Conservation (phyloP, 2,888 invertebrate species). For the Cactoblastis cactorum region DNA sequence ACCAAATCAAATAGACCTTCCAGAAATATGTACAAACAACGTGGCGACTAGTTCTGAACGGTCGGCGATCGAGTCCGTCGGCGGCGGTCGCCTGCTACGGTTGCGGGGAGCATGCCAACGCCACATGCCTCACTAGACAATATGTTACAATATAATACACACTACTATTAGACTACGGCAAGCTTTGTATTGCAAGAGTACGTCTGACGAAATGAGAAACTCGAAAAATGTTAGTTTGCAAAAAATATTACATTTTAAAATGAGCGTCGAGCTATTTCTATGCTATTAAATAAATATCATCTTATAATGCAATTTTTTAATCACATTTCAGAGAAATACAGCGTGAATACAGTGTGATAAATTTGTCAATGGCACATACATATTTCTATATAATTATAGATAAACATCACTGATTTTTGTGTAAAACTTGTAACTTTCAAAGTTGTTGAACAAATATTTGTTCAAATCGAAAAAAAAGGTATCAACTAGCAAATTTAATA, state of each 20-base stretch:
- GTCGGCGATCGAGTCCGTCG: conserved; percentile 37
- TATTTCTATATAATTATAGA: too few relatives aligned
- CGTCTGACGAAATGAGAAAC: conserved; percentile 18
- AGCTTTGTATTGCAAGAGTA: conserved; percentile 27
- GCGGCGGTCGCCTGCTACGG: conserved; percentile 50
- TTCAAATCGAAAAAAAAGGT: too few relatives aligned
- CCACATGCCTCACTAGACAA: conserved; percentile 67
- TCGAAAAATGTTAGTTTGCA: not conserved
- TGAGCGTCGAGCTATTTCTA: too few relatives aligned
- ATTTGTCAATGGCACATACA: too few relatives aligned
- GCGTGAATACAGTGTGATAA: too few relatives aligned
- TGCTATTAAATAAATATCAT: too few relatives aligned
- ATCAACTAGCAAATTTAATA: too few relatives aligned
- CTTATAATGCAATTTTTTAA: too few relatives aligned
- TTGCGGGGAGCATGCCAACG: conserved; percentile 73
- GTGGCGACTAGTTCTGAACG: conserved; percentile 47
- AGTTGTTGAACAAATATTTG: too few relatives aligned
- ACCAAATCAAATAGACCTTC: not conserved
- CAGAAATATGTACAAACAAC: not conserved
- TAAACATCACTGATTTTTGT: too few relatives aligned
- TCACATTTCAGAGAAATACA: too few relatives aligned
- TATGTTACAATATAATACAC: conserved; percentile 43
- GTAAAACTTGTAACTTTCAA: too few relatives aligned
- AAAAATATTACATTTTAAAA: not conserved
- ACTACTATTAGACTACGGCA: conserved; percentile 41